phyloP scores from a whole-genome alignment of 2,888 invertebrate genomes.

The Spisula subtruncata region DNA sequence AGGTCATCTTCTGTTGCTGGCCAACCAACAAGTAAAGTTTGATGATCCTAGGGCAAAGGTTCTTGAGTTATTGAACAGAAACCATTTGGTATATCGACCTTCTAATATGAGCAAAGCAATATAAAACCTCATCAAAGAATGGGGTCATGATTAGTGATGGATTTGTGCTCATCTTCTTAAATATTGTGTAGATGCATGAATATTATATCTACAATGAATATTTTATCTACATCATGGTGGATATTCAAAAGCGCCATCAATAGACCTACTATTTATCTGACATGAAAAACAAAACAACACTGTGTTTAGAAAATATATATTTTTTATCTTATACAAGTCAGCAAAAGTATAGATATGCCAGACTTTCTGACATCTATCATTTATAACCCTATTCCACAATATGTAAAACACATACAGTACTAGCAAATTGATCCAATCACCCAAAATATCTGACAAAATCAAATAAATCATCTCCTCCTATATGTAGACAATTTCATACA shows the following conservation, averaged over 20 bases:
- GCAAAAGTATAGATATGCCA: neutral
- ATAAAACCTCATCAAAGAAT: too few species aligned
- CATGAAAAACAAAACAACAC: constrained; percentile 4
- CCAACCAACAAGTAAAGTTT: too few species aligned
- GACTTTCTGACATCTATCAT: neutral
- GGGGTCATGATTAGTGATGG: too few species aligned
- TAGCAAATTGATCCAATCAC: neutral
- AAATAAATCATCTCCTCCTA: neutral
- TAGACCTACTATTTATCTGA: too few species aligned
- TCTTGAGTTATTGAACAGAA: too few species aligned
- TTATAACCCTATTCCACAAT: constrained; percentile 15
- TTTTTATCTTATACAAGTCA: constrained; percentile 23
- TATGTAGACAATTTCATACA: neutral
- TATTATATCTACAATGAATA: too few species aligned
- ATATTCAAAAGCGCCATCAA: too few species aligned
- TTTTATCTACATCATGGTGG: neutral
- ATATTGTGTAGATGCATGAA: neutral
- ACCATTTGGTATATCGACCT: too few species aligned
- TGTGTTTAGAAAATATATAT: neutral
- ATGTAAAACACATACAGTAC: constrained; percentile 2
- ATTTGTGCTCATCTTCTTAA: too few species aligned
- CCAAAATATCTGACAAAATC: neutral
- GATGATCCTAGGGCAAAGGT: too few species aligned
- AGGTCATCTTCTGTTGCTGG: too few species aligned
- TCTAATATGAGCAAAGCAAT: too few species aligned